Base-by-base conservation (phyloP, 1,140 invertebrate genomes). In the Pteromalus puparum region DNA sequence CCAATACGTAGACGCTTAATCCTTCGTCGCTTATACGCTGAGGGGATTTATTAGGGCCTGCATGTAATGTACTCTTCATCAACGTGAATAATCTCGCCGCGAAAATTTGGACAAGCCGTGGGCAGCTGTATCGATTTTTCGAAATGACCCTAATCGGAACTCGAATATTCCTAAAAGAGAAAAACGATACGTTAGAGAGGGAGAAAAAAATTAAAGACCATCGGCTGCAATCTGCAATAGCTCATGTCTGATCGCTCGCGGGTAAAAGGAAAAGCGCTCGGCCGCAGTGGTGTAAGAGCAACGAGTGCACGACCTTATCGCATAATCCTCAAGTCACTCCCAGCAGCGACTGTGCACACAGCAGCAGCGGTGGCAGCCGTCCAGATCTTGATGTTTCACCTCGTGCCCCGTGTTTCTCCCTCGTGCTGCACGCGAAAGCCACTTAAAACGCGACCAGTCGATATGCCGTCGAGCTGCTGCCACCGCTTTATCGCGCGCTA, bases 351-450 rank as follows among this genome's bases (percentile, higher is more conserved):
- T 70, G 26, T 70, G 68, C 30, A 72, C 30, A 72, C 10, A 72
- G n/a, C 68, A 72, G 68, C 68, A 18, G 68, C 68, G 21, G 18
- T 61, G 73, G 38, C 67, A 70, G 15, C n/a, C 67, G 21, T 30
- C 28, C 28, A 76, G 46, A 76, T 76, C 74, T 76, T 48, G 74
- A 76, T 76, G 74, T 48, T 76, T 76, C 34, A 74, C 30, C 73
- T 38, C 30, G 18, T 30, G 73, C 34, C 15, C 3, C 34, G 30
- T 28, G 67, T 30, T 30, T 70, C 67, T 28, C 28, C 67, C 28
- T 70, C 26, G n/a, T 2, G 65, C 30, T n/a, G 74, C 26, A 65
- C 76, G 53, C 53, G 76, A 65, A 78, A 78, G 48, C 46, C 77
- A 68, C 61, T 79, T 42, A 79, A 79, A 70, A 79, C 30, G 65